phyloP scores from a whole-genome alignment of 37 sponge, comb jelly and placozoan species.

The Cladorhizidae sp. region DNA sequence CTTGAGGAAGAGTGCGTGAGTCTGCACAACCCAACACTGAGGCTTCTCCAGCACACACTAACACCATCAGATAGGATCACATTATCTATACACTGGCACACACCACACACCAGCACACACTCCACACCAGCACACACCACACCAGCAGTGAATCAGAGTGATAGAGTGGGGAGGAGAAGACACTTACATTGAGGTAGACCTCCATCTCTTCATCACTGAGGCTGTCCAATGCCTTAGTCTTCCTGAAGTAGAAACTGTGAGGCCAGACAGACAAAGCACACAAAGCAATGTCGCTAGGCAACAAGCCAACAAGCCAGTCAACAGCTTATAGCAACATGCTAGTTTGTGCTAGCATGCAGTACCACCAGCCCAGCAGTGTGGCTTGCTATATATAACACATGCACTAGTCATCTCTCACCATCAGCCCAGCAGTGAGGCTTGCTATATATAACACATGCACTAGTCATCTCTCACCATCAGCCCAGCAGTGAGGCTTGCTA shows the following conservation, averaged over 20 bases:
- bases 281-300: neutral
- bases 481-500: no score
- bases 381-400: no score
- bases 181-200: slow-evolving; percentile 63
- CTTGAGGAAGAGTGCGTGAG: slow-evolving; percentile 49
- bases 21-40: slow-evolving; percentile 67
- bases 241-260: slow-evolving; percentile 42
- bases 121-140: neutral
- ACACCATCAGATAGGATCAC: slow-evolving; percentile 1
- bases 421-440: no score
- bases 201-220: slow-evolving; percentile 58
- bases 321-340: neutral
- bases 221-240: slow-evolving; percentile 37
- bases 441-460: no score
- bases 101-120: neutral
- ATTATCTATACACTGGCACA: neutral
- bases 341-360: no score
- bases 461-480: no score
- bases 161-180: no score
- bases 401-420: no score
- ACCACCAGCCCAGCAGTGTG: no score
- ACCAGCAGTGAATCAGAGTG: no score
- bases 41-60: slow-evolving; percentile 60
- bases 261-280: slow-evolving; percentile 1
- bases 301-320: neutral